Conservation (phyloP, 2,113 vertebrate genomes). For the Callionymus lyra region DNA sequence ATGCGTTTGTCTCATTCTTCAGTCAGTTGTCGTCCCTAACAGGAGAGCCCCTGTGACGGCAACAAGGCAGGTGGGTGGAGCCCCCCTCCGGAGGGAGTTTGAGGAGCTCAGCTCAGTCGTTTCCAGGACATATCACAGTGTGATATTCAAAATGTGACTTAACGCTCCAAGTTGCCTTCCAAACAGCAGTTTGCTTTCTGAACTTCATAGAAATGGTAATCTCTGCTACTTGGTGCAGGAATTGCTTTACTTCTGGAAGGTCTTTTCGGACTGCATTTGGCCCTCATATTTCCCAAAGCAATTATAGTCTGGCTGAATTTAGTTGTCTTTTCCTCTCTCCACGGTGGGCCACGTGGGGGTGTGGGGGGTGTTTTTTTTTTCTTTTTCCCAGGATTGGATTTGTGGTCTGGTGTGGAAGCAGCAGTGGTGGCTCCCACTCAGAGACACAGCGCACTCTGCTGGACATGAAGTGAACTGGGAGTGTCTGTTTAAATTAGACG, state of each 20-base stretch:
- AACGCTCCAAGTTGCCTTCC: conserved; percentile 20
- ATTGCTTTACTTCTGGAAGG: conserved; percentile 53
- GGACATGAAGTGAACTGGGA: conserved; percentile 16
- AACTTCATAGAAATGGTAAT: conserved; percentile 55
- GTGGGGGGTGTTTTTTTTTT: conserved; percentile 15
- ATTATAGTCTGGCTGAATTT: conserved; percentile 57
- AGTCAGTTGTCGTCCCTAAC: no score
- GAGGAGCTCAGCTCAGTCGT: no score
- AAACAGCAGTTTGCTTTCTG: conserved; percentile 40
- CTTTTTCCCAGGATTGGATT: no score
- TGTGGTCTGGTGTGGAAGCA: conserved; percentile 1
- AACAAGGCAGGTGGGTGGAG: no score
- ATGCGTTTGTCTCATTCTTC: no score
- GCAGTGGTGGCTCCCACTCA: conserved; percentile 14
- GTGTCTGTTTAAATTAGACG: background rate
- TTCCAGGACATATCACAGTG: no score
- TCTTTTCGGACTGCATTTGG: conserved; percentile 42
- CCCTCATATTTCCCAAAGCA: conserved; percentile 59
- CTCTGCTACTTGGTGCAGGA: conserved; percentile 36
- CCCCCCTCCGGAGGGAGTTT: no score
- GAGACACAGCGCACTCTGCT: conserved; percentile 62
- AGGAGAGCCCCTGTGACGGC: no score
- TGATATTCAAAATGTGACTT: conserved; percentile 1
- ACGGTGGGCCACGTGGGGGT: conserved; percentile 23
- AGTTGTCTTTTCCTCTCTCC: conserved; percentile 41